Conservation (phyloP, 2,888 invertebrate genomes). For the Eupsilia transversa region DNA sequence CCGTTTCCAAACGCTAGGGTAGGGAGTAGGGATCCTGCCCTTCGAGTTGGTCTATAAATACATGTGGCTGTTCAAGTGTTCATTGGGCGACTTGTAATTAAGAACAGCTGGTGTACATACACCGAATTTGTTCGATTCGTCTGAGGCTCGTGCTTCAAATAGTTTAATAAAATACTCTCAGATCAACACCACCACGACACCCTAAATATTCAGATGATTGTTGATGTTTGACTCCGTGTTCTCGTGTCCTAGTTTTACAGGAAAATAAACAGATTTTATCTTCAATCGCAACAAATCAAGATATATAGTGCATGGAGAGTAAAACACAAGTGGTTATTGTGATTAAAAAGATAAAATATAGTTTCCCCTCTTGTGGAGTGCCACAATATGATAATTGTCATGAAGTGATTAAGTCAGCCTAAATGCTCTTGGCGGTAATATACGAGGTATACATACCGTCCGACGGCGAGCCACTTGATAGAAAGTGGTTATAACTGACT, state of each 20-base stretch:
- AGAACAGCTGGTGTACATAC: slow-evolving; percentile 24
- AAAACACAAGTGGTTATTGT: slow-evolving; percentile 16
- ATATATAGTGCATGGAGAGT: background rate
- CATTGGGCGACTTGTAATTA: slow-evolving; percentile 34
- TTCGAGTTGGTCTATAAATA: slow-evolving; percentile 48
- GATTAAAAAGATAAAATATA: slow-evolving; percentile 15
- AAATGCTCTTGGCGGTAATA: background rate
- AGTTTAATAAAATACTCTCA: background rate
- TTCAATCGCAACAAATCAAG: slow-evolving; percentile 7
- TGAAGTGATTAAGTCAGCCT: background rate
- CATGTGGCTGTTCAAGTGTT: slow-evolving; percentile 18
- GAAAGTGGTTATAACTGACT: background rate
- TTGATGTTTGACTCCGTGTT: background rate
- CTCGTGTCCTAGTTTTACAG: background rate
- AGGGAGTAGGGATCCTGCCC: slow-evolving; percentile 47
- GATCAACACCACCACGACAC: background rate
- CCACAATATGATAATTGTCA: background rate
- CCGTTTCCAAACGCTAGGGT: background rate
- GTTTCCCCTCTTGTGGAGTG: background rate
- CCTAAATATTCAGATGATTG: background rate
- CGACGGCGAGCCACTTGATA: background rate
- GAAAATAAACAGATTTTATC: background rate
- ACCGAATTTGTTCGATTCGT: background rate
- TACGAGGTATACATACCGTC: background rate
- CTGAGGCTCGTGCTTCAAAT: background rate